These are phyloP conservation scores for Menura novaehollandiae DNA, from an alignment of 2,113 vertebrate species.

Conservation along the genomic window DNA sequence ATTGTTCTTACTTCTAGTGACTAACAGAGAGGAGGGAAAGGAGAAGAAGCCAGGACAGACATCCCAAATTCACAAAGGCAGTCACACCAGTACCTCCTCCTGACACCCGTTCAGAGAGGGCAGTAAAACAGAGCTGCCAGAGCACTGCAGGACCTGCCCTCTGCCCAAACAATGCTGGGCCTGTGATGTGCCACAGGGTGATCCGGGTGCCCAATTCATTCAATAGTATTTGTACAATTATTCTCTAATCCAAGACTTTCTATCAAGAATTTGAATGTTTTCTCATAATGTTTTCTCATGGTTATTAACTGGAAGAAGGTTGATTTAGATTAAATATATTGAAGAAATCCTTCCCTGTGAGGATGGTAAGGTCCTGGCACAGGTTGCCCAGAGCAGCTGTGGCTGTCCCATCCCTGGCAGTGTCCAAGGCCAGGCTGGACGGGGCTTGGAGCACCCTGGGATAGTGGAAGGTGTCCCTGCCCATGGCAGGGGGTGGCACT, in stretches of 20 bases:
- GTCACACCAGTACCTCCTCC: not conserved
- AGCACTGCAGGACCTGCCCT: not conserved
- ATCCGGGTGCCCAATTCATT: not conserved
- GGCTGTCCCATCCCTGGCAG: not conserved
- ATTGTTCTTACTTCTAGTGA: not conserved
- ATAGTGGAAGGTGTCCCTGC: not conserved
- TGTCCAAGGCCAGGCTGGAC: not conserved
- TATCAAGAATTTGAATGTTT: not conserved
- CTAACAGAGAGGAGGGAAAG: not conserved
- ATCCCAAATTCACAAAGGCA: not conserved
- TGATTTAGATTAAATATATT: not conserved
- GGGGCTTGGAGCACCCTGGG: not conserved
- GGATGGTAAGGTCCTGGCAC: not conserved
- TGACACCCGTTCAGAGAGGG: accelerated
- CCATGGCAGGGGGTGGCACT: not conserved
- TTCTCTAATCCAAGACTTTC: not conserved
- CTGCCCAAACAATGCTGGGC: not conserved
- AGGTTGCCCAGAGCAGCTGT: not conserved
- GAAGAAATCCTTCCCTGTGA: not conserved
- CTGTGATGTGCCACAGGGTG: not conserved
- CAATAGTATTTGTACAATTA: not conserved
- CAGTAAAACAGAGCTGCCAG: not conserved
- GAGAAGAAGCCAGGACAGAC: not conserved
- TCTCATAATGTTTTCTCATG: not conserved
- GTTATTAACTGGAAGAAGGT: not conserved